Base-by-base conservation (phyloP, 92 coral and sea anemone genomes). In the Diadumene lineata region DNA sequence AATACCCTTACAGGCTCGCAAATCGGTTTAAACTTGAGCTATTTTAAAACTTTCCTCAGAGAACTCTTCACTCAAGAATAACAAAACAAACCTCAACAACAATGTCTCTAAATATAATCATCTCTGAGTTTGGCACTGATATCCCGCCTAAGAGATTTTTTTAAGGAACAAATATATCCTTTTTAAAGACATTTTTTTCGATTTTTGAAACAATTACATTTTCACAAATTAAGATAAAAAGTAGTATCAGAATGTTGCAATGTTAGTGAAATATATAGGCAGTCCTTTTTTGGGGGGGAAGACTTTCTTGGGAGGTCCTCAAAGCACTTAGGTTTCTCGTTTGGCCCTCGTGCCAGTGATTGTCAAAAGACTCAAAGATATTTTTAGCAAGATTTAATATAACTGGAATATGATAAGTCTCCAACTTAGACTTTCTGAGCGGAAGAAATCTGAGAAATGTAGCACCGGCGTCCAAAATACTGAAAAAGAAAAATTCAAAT, bases 301-400 rank as follows among this genome's bases (percentile, higher is more conserved):
- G 31, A 62, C 15, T 62, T 2, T 21, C 68, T 62, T 62, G 43
- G 68, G 68, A 62, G 68, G 68, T 62, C 68, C 6, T n/a, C 68
- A 26, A 30, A 25, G 26, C 23, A 58, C 64, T 58, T 19, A 62
- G 7, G 43, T 62, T 62, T 10, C 31, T 62, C 11, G 31, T 28
- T 62, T 30, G 31, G 29, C 1, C 43, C 13, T n/a, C n/a, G n/a
- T n/a, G 31, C 6, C 68, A 28, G 22, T 53, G 60, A 53, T 23
- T 53, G 4, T 53, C n/a, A 23, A 15, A 38, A 9, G 60, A 53
- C 60, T 53, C 60, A 53, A 1, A 1, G 11, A 58, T 58, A 58
- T 58, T 22, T 58, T 58, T 58, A 58, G 31, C 26, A 8, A 25
- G 31, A 58, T 17, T n/a, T n/a, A n/a, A n/a, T n/a, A n/a, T n/a